Conservation (phyloP, 2,113 vertebrate species). For the Corythaeola cristata region DNA sequence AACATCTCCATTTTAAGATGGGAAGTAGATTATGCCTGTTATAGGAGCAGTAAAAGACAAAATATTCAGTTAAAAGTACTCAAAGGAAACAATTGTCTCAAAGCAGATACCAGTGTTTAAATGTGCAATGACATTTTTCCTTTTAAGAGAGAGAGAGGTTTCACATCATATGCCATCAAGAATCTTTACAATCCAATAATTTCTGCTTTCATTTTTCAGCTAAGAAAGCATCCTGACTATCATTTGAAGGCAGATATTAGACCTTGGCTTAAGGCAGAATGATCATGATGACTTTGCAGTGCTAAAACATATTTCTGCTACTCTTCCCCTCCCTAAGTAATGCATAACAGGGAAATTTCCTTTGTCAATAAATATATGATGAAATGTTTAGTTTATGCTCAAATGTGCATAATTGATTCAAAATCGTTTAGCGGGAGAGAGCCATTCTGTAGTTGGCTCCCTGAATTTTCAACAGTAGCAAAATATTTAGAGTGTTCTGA, state of each 20-base stretch:
- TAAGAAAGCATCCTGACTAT: background rate
- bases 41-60: background rate
- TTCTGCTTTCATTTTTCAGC: background rate
- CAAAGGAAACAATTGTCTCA: background rate
- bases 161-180: background rate
- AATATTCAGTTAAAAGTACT: background rate
- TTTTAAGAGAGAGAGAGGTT: background rate
- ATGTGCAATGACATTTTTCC: background rate
- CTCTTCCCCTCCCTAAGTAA: background rate
- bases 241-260: background rate
- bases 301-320: background rate
- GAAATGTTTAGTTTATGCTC: background rate
- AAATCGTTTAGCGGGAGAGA: background rate
- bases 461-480: background rate
- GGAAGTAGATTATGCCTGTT: background rate
- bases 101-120: background rate
- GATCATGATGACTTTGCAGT: background rate
- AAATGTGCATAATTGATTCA: background rate
- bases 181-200: background rate
- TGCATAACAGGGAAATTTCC: background rate
- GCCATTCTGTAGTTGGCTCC: background rate
- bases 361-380: background rate
- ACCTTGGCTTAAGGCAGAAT: background rate
- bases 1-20: background rate
- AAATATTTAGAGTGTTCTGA: background rate